Base-by-base conservation (phyloP, 2,113 vertebrate species). In the Mugil cephalus region DNA sequence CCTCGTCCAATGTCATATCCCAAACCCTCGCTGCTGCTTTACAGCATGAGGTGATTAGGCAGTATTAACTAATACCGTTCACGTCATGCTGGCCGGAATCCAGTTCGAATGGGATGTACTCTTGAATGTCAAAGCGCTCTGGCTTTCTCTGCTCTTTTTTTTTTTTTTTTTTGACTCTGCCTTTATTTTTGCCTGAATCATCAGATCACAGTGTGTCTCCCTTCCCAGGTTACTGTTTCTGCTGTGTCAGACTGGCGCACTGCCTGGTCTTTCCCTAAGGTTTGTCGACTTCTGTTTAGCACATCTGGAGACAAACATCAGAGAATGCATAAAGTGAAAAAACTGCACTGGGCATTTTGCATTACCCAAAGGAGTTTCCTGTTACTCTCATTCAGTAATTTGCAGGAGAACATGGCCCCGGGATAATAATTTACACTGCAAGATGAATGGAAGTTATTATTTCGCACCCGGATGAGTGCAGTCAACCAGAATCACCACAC, bases 141-240 rank as follows among this genome's bases (percentile, higher is more conserved):
- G 46, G 54, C 58, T 67, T 19, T 74, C 70, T 55, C 62, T 47
- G 54, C 53, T 56, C 40, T n/a, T n/a, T n/a, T n/a, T n/a, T n/a
- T n/a, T n/a, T n/a, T 55, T 48, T 66, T 35, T 67, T 19, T 15
- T 35, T 67, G 9, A 10, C 56, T 60, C 78, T 79, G 68, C 69
- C 52, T 86, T 74, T 62, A 67, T 68, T 87, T 91, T 80, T 74
- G 85, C 89, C 90, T 93, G 92, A 93, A 89, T 93, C 90, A 91
- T 92, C 91, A 92, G 74, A 91, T 93, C 87, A 70, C 78, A 82
- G 73, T 86, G 86, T 85, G 90, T 91, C 89, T 92, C 88, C 88
- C 84, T 82, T 88, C 87, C 87, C 90, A 92, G 91, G 91, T 92
- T 92, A 86, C 76, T 88, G 69, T 90, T 91, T 93, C 66, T 93